A percentile compares a stretch with the other conserved stretches of the same genome.
Evolutionary conservation across 2,113 vertebrate species (phyloP).

Genomic region (Brevimyrus niger): DNA sequence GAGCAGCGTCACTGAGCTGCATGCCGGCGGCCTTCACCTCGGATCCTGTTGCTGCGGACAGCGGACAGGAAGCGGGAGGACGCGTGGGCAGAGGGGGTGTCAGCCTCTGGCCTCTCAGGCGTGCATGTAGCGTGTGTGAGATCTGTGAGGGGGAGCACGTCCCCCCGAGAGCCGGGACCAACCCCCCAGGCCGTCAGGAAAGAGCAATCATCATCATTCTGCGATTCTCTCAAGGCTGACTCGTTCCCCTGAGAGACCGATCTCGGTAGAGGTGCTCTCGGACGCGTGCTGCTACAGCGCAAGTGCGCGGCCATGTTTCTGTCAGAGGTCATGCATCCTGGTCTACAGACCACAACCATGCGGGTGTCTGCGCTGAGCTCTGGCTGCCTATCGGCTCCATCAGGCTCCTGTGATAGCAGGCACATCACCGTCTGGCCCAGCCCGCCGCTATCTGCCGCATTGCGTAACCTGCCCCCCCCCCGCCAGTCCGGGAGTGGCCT

Average conservation of each 20-base stretch:
- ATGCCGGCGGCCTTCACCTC: slow-evolving; percentile 12
- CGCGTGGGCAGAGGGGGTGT: slow-evolving; percentile 29
- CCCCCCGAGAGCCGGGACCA: background rate
- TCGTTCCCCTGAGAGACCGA: slow-evolving; percentile 1
- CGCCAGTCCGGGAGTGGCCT: slow-evolving; percentile 21
- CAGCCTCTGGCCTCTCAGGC: slow-evolving; percentile 33
- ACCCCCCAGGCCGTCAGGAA: background rate
- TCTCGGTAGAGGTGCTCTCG: background rate
- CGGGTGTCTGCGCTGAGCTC: slow-evolving; percentile 25
- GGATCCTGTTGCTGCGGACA: background rate
- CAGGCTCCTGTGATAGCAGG: slow-evolving; percentile 49
- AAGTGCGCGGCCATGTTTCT: background rate
- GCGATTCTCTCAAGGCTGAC: background rate
- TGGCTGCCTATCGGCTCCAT: slow-evolving; percentile 46
- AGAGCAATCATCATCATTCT: background rate
- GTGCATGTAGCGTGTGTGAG: background rate
- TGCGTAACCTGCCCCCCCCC: slow-evolving; percentile 50
- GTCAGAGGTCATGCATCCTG: slow-evolving; percentile 28
- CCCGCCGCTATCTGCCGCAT: slow-evolving; percentile 32
- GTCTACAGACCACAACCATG: slow-evolving; percentile 41
- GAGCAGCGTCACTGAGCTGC: slow-evolving; percentile 31
- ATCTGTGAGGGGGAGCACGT: slow-evolving; percentile 40
- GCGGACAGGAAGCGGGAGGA: slow-evolving; percentile 20
- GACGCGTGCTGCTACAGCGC: slow-evolving; percentile 11
- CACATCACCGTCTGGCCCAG: slow-evolving; percentile 42